Percentiles rank a stretch among this genome's conserved stretches.
Evolutionary conservation across 2,113 vertebrate genomes (phyloP).

Genomic region (Corythaeola cristata): DNA sequence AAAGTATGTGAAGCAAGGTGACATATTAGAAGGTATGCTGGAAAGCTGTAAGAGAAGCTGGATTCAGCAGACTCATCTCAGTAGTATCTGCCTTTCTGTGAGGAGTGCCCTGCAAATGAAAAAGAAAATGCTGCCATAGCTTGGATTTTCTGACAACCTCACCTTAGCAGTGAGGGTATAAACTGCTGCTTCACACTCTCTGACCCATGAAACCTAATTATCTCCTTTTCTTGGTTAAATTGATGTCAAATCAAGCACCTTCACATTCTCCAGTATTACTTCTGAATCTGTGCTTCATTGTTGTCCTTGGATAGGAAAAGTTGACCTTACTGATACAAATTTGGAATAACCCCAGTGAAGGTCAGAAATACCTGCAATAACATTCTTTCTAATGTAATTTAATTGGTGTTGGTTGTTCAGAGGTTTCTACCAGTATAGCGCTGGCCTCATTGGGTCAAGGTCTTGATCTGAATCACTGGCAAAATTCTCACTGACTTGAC

Average conservation of each 20-base stretch:
- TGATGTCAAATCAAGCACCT: background rate
- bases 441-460: background rate
- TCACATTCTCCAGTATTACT: background rate
- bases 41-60: background rate
- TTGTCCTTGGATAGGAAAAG: background rate
- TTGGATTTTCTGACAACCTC: background rate
- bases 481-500: background rate
- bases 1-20: background rate
- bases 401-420: background rate
- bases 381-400: background rate
- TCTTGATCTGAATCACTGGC: background rate
- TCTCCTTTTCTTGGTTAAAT: background rate
- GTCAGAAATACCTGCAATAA: background rate
- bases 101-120: background rate
- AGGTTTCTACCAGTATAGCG: background rate
- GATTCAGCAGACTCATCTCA: background rate
- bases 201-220: background rate
- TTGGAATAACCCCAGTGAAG: background rate
- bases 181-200: background rate
- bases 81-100: fast-evolving
- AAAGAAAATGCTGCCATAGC: background rate
- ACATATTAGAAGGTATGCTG: background rate
- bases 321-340: background rate
- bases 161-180: background rate
- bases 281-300: background rate